phyloP scores from a whole-genome alignment of 2,797 vertebrate genomes.

The Crocodylus rhombifer region DNA sequence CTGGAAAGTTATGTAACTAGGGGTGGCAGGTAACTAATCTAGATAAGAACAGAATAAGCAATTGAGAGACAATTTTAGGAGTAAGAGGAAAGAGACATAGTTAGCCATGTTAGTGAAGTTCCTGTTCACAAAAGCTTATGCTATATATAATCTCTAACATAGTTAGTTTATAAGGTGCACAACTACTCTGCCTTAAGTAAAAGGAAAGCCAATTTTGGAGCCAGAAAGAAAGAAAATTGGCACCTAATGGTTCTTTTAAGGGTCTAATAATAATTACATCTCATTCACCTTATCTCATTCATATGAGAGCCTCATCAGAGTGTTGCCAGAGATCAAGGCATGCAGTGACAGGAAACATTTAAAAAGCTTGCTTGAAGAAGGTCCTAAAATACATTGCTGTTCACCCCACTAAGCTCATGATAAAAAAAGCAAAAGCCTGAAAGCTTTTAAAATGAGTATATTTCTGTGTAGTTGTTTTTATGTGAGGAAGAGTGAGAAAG shows the following conservation, averaged over 20 bases:
- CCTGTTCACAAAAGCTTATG: too few relatives aligned
- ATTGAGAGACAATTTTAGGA: background rate
- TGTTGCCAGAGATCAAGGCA: background rate
- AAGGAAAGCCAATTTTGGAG: too few relatives aligned
- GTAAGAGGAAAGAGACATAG: background rate
- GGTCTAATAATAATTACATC: background rate
- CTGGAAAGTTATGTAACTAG: background rate
- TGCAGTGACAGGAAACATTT: background rate
- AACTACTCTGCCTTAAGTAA: too few relatives aligned
- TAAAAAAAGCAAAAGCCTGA: conserved; percentile 15
- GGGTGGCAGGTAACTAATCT: background rate
- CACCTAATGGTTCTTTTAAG: background rate
- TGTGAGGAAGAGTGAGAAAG: background rate
- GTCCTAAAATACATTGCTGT: conserved; percentile 22
- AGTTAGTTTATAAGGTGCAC: too few relatives aligned
- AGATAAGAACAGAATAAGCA: background rate
- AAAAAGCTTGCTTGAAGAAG: conserved; percentile 16
- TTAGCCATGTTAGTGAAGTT: too few relatives aligned
- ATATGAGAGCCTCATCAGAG: background rate
- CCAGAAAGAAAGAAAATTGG: background rate
- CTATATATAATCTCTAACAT: too few relatives aligned
- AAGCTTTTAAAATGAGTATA: conserved; percentile 24
- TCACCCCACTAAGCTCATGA: conserved; percentile 3
- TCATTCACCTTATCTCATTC: background rate
- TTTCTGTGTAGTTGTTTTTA: conserved; percentile 50